Evolutionary conservation across 1,140 invertebrate species (phyloP).

Genomic region (Drosophila kepulauana): DNA sequence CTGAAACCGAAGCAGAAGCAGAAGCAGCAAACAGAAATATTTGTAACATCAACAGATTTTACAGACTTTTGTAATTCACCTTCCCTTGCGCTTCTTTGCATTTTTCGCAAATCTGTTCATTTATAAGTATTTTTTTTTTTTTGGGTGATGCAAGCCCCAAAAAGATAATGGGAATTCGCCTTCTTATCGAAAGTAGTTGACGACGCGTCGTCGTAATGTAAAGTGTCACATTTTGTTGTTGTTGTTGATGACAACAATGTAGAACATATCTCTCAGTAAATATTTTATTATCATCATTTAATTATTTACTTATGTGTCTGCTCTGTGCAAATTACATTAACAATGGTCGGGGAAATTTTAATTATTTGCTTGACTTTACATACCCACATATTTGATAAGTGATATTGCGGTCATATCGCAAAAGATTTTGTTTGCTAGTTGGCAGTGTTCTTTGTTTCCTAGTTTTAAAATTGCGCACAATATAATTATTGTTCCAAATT

Average conservation of each 20-base stretch:
- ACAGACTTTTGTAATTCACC: background rate
- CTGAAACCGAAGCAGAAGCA: background rate
- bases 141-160: conserved; percentile 12
- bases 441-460: background rate
- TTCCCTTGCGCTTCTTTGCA: background rate
- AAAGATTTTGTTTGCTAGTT: background rate
- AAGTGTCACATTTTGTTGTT: conserved; percentile 3
- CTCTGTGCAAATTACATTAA: conserved; percentile 7
- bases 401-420: background rate
- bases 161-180: background rate
- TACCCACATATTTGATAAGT: conserved; percentile 6
- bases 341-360: background rate
- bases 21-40: background rate
- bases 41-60: conserved; percentile 17
- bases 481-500: background rate
- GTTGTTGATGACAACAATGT: conserved; percentile 5
- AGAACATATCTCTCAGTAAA: conserved; percentile 8
- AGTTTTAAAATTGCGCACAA: background rate
- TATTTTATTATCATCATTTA: conserved; percentile 4
- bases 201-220: background rate
- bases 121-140: background rate
- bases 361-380: conserved; percentile 1
- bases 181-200: conserved; percentile 5
- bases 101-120: conserved; percentile 10
- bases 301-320: conserved; percentile 11